phyloP scores from a whole-genome alignment of 1,140 invertebrate genomes.

The Drosophila navojoa region DNA sequence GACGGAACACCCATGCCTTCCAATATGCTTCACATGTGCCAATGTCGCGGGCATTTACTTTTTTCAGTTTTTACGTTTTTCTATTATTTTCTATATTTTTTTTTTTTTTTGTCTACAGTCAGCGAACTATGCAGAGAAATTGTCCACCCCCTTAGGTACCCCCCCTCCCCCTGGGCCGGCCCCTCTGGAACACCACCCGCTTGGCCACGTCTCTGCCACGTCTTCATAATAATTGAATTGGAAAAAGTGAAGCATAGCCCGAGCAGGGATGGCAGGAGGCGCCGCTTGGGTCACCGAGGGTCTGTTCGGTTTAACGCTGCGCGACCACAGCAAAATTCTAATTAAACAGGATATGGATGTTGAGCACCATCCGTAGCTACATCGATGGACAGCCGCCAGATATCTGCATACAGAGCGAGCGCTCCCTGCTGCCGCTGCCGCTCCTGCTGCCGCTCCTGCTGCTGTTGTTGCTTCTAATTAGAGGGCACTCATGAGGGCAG shows the following conservation, averaged over 20 bases:
- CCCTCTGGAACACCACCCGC: too few relatives aligned
- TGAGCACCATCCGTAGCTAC: conserved; percentile 37
- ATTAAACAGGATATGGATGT: conserved; percentile 78
- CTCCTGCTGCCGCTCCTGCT: neutral
- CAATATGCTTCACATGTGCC: conserved; percentile 65
- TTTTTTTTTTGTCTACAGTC: conserved; percentile 40
- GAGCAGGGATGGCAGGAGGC: neutral
- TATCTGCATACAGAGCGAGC: neutral
- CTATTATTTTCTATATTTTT: conserved; percentile 19
- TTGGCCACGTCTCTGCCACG: conserved; percentile 16
- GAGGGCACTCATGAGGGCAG: conserved; percentile 23
- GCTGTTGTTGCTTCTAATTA: conserved; percentile 31
- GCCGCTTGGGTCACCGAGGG: neutral
- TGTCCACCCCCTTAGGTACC: too few relatives aligned
- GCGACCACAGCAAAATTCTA: conserved; percentile 81
- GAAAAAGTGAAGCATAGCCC: conserved; percentile 60
- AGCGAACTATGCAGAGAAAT: conserved; percentile 32
- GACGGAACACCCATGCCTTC: conserved; percentile 5
- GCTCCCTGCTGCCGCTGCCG: too few relatives aligned
- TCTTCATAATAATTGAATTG: conserved; percentile 78
- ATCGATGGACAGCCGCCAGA: conserved; percentile 21
- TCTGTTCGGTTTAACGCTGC: conserved; percentile 70
- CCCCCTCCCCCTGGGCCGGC: neutral
- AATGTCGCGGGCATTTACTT: conserved; percentile 68
- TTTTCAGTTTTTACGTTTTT: conserved; percentile 5